Evolutionary conservation across 2,113 vertebrate genomes (phyloP).

Genomic region (Antechinus flavipes): DNA sequence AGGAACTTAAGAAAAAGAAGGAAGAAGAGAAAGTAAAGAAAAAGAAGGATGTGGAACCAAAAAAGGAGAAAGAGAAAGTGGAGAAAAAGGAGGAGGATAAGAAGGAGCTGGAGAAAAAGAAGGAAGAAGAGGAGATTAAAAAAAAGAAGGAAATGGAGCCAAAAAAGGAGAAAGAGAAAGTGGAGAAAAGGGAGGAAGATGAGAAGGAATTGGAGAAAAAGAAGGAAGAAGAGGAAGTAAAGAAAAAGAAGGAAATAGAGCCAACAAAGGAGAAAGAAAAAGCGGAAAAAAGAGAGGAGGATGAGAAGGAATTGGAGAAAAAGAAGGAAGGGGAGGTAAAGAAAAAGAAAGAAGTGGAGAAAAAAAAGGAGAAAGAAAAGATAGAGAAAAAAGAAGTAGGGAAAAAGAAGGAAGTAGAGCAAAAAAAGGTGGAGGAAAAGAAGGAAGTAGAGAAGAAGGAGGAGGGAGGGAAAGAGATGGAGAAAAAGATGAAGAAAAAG

Average conservation of each 20-base stretch:
- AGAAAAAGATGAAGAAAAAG: not conserved
- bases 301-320: too few species aligned
- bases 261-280: not conserved
- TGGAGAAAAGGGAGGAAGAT: not conserved
- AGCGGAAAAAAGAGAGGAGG: not conserved
- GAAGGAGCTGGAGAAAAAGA: not conserved
- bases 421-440: not conserved
- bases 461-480: not conserved
- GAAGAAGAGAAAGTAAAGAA: not conserved
- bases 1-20: not conserved
- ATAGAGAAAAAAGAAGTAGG: not conserved
- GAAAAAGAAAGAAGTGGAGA: not conserved
- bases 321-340: not conserved
- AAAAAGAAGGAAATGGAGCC: not conserved
- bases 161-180: not conserved
- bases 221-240: not conserved
- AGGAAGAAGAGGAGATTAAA: not conserved
- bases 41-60: too few species aligned
- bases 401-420: not conserved
- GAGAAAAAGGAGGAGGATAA: not conserved
- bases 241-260: not conserved
- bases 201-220: too few species aligned
- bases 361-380: not conserved
- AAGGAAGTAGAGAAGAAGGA: not conserved
- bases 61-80: too few species aligned